Base-by-base conservation (phyloP, 2,888 invertebrate species). In the Lissonota sp. region DNA sequence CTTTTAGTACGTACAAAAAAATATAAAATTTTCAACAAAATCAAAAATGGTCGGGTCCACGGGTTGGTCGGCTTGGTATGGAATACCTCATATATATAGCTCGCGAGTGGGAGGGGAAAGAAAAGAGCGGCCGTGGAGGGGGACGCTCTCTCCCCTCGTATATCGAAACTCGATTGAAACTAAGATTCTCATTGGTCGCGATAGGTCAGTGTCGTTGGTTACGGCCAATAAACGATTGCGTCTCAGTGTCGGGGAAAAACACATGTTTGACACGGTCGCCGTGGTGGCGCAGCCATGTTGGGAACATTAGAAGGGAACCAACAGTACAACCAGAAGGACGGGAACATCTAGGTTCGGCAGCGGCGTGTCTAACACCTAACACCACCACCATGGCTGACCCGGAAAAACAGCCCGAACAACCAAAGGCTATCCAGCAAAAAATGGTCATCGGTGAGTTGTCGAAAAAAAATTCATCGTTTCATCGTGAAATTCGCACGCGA, bases 341-440 rank as follows among this genome's bases (percentile, higher is more conserved):
- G 93, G 91, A 93, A 93, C 93, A 93, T 93, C 93, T 90, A 91
- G 93, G 93, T 92, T 92, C 93, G 93, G 93, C 92, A 92, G 92
- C 91, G 93, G 92, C 93, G 92, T 92, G 93, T 91, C 92, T 91
- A 90, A 91, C 91, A 90, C 90, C 90, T 91, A 92, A 90, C 95
- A 95, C 94, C 95, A 94, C 95, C 96, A 96, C 95, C 96, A 98
- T 98, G 98, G 97, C 98, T 96, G 98, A 98, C 96, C 96, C 97
- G 95, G 98, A 97, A 94, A 96, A 96, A 94, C 95, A 95, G 94
- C 95, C 96, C 93, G 95, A 95, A 94, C 94, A 94, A 93, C 93
- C 95, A 94, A 95, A 94, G 94, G 95, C 95, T 94, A 95, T 94
- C 93, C 95, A 95, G 94, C 96, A 96, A 94, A 98, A 98, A 95